A percentile compares a stretch with the other conserved stretches of the same genome.
These are phyloP conservation scores for Chelidonichthys spinosus DNA, from an alignment of 2,797 vertebrate species.

Conservation along the genomic window DNA sequence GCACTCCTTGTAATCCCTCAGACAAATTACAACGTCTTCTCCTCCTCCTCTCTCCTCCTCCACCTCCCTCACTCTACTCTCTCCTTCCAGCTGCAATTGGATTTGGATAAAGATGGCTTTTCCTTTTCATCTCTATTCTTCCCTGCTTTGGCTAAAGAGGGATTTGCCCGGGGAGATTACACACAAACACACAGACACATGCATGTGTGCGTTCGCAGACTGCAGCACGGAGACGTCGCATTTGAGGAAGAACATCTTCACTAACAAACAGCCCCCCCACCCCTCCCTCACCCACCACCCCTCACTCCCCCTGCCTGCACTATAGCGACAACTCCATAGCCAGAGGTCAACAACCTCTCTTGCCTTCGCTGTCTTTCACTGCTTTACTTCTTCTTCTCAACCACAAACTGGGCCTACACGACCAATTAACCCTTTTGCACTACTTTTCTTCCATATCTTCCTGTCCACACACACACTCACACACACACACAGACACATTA, in stretches of 20 bases:
- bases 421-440: constrained; percentile 40
- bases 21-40: constrained; percentile 86
- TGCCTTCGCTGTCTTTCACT: constrained; percentile 60
- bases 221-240: constrained; percentile 65
- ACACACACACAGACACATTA: constrained; percentile 14
- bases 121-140: constrained; percentile 86
- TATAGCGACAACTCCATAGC: constrained; percentile 65
- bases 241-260: constrained; percentile 83
- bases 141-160: constrained; percentile 84
- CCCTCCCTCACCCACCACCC: neutral
- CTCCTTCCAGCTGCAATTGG: constrained; percentile 85
- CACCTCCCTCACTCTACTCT: constrained; percentile 67
- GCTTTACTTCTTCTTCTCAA: constrained; percentile 53
- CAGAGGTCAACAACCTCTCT: constrained; percentile 77
- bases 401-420: constrained; percentile 37
- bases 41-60: constrained; percentile 74
- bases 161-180: constrained; percentile 86
- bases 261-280: constrained; percentile 68
- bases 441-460: constrained; percentile 26
- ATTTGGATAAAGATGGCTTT: constrained; percentile 90
- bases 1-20: constrained; percentile 86
- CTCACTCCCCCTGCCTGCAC: constrained; percentile 38
- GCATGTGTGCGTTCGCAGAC: constrained; percentile 48
- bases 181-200: constrained; percentile 54
- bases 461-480: neutral